phyloP scores from a whole-genome alignment of 1,140 invertebrate genomes.

The Drosophila ercepeae region DNA sequence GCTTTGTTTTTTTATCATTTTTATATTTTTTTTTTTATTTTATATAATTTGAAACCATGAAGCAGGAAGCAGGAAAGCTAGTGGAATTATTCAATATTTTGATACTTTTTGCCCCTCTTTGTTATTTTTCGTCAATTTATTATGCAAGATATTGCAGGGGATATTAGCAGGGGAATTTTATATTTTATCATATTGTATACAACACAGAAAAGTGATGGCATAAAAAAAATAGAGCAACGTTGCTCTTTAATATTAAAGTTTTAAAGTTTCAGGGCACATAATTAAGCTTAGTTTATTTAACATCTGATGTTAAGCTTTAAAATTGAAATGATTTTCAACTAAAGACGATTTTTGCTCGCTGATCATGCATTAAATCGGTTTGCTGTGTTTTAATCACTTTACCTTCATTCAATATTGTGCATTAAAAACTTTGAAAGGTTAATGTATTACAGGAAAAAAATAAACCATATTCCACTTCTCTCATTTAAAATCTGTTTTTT shows the following conservation, averaged over 20 bases:
- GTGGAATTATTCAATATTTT: conserved; percentile 39
- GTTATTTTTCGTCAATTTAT: conserved; percentile 22
- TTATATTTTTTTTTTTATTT: conserved; percentile 9
- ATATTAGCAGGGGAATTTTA: conserved; percentile 11
- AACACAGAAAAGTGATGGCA: not conserved
- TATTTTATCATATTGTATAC: conserved; percentile 30
- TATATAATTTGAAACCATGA: conserved; percentile 18
- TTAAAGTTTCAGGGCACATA: not conserved
- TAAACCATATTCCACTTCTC: conserved; percentile 3
- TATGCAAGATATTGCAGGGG: conserved; percentile 33
- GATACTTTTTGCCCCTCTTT: conserved; percentile 8
- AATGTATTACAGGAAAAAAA: conserved; percentile 14
- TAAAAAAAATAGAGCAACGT: not conserved
- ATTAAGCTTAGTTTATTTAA: not conserved
- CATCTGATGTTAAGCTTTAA: not conserved
- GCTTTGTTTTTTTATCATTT: conserved; percentile 7
- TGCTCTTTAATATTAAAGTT: conserved; percentile 4
- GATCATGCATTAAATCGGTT: not conserved
- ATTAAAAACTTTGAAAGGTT: conserved; percentile 16
- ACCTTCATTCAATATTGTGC: conserved; percentile 1
- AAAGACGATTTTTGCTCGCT: not conserved
- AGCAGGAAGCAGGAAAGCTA: conserved; percentile 23
- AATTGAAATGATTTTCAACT: not conserved
- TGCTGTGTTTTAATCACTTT: conserved; percentile 12
- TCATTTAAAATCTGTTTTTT: not conserved